Percentiles rank a stretch among this genome's conserved stretches.
phyloP scores from a whole-genome alignment of 2,888 invertebrate species.

The Drosophila flavopinicola region DNA sequence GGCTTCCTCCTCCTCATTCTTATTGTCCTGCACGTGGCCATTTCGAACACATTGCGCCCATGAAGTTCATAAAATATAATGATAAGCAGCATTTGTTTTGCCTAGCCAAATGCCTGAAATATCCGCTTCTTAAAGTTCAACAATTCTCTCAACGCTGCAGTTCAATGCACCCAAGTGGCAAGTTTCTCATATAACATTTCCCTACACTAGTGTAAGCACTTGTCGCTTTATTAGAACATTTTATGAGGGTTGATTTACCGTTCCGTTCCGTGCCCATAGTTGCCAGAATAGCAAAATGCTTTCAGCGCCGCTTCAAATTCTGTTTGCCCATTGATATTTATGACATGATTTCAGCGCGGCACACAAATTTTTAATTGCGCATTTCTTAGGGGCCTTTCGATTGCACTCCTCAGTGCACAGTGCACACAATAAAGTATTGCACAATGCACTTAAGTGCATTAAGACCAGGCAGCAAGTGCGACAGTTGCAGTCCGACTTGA shows the following conservation, averaged over 20 bases:
- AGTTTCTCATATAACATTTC: not conserved
- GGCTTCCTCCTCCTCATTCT: not conserved
- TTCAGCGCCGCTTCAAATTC: not conserved
- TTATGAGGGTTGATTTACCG: conserved; percentile 29
- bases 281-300: conserved; percentile 9
- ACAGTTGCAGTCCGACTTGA: conserved; percentile 30
- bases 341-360: conserved; percentile 35
- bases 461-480: not conserved
- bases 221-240: conserved; percentile 36
- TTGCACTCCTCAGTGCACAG: conserved; percentile 19
- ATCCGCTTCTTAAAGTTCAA: conserved; percentile 12
- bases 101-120: conserved; percentile 12
- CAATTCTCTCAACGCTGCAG: conserved; percentile 14
- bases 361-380: conserved; percentile 56
- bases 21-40: conserved; percentile 16
- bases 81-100: conserved; percentile 71
- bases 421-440: conserved; percentile 27
- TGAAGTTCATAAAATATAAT: conserved; percentile 73
- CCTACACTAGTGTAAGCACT: not conserved
- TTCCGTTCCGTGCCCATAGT: conserved; percentile 16
- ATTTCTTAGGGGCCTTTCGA: conserved; percentile 16
- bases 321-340: conserved; percentile 55
- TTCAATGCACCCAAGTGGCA: conserved; percentile 45
- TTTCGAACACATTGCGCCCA: conserved; percentile 62
- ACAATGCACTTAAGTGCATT: conserved; percentile 57